Conservation (phyloP, 92 coral and sea anemone genomes). For the Parazoanthus swiftii region DNA sequence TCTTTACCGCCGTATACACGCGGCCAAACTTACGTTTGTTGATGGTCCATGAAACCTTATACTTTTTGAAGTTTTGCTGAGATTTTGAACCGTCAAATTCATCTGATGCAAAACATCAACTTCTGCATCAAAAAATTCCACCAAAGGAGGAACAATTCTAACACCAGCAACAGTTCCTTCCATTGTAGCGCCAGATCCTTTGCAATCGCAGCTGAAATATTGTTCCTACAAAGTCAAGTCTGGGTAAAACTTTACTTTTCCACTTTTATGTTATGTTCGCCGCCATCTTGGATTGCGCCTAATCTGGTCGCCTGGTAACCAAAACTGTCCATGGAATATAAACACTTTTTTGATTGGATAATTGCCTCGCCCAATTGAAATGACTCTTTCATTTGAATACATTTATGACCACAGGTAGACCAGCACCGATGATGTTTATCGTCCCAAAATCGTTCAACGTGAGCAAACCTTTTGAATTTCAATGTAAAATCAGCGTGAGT, state of each 20-base stretch:
- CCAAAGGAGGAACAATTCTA: slow-evolving; percentile 95
- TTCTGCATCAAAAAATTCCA: slow-evolving; percentile 95
- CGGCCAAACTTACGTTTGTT: slow-evolving; percentile 69
- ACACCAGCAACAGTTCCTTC: slow-evolving; percentile 99
- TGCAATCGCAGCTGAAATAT: neutral
- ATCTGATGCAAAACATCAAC: slow-evolving; percentile 93
- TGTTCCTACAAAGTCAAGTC: neutral
- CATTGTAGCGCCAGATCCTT: slow-evolving; percentile 45
- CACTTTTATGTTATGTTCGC: slow-evolving; percentile 37
- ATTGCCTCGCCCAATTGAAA: slow-evolving; percentile 11
- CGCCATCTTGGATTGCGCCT: slow-evolving; percentile 81
- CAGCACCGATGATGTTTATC: too few relatives aligned
- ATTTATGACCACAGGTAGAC: too few relatives aligned
- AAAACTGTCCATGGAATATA: slow-evolving; percentile 24
- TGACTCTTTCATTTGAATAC: neutral
- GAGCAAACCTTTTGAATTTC: too few relatives aligned
- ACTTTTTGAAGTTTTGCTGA: slow-evolving; percentile 89
- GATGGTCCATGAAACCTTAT: slow-evolving; percentile 96
- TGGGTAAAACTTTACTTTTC: neutral
- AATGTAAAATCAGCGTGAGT: too few relatives aligned
- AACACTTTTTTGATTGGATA: slow-evolving; percentile 64
- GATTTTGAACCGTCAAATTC: slow-evolving; percentile 90
- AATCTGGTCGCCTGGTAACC: slow-evolving; percentile 76
- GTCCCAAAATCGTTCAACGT: too few relatives aligned
- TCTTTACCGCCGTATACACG: neutral